phyloP scores from a whole-genome alignment of 2,113 vertebrate species.

The Mungos mungo region DNA sequence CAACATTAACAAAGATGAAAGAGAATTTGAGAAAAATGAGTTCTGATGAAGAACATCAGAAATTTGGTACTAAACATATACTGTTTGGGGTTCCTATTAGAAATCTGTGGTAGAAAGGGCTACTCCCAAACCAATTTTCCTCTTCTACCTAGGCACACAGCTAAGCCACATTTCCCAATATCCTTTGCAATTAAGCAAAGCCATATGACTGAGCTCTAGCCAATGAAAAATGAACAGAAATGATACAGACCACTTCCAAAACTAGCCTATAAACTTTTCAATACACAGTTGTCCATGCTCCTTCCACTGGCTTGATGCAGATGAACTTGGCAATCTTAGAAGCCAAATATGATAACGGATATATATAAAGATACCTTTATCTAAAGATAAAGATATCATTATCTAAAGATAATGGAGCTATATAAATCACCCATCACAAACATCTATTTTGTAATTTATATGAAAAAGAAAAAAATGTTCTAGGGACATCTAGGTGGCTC shows the following conservation, averaged over 20 bases:
- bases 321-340: not conserved
- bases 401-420: not conserved
- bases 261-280: not conserved
- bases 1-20: not conserved
- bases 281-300: not conserved
- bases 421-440: not conserved
- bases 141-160: not conserved
- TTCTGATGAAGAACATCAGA: not conserved
- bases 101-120: not conserved
- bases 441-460: not conserved
- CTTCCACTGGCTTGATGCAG: not conserved
- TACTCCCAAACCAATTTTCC: not conserved
- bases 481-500: too few species aligned
- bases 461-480: slow-evolving; percentile 13
- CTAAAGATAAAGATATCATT: too few species aligned
- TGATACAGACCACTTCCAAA: not conserved
- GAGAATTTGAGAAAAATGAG: not conserved
- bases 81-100: not conserved
- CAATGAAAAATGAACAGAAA: not conserved
- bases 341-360: not conserved
- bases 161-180: not conserved
- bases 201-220: not conserved
- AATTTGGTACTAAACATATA: not conserved
- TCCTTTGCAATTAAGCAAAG: not conserved
- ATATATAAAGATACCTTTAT: too few species aligned